Evolutionary conservation across 53 echinoderm and acorn worm species (phyloP), one percentile per base, ranked within the genome.

Genomic region (Stichopus horrens): DNA sequence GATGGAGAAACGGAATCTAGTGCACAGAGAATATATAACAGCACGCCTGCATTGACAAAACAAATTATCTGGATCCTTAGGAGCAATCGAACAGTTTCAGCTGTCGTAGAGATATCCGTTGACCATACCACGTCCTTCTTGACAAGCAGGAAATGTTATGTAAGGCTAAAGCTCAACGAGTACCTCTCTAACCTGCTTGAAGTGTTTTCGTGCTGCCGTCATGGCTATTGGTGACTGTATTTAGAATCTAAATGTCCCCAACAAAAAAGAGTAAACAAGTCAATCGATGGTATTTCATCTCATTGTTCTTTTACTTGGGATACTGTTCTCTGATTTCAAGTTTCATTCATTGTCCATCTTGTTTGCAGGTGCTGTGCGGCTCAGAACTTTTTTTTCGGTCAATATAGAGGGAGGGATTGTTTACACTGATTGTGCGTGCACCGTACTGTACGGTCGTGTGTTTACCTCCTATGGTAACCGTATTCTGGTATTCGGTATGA

Each of bases 241-340:
- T 63, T 63, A 63, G 63, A 13, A 13, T 63, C 16, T 16, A 63
- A 63, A 63, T 10, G 11, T 63, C 16, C 63, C 63, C 10, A 63
- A 63, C 63, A 79, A 79, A 53, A 19, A 53, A 56, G 79, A 55
- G 55, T 55, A 79, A 79, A 79, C 55, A 79, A 19, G 54, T 11
- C 5, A 79, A 79, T 79, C 79, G 79, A 79, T 79, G 79, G 56
- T 14, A 52, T 52, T 79, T 79, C 18, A 51, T 52, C n/a, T 54
- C 14, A 55, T 52, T 79, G 52, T 16, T 63, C n/a, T 14, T 53
- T 54, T 18, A 11, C 55, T 18, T 55, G 79, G 51, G 54, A 79
- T 54, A 54, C 79, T 19, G 5, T n/a, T 11, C 54, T 19, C 19
- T 51, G 79, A 53, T 79, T 79, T 79, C 79, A 55, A 79, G 79